Conservation (phyloP, 2,888 invertebrate species). For the Melieria omissa region DNA sequence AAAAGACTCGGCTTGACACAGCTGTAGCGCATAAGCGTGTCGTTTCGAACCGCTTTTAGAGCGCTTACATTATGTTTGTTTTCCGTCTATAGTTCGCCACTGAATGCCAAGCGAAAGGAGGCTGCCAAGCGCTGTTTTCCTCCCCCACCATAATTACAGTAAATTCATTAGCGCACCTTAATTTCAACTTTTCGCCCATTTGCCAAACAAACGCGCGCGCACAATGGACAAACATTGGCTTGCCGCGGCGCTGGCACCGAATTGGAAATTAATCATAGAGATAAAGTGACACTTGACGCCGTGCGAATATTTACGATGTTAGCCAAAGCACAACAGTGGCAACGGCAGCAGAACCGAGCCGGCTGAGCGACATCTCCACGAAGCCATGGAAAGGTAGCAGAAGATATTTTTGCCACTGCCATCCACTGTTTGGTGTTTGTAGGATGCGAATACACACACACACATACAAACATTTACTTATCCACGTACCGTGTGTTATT, state of each 20-base stretch:
- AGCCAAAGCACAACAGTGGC: background rate
- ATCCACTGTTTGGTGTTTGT: too few relatives aligned
- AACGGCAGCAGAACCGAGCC: background rate
- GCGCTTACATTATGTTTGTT: too few relatives aligned
- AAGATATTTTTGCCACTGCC: too few relatives aligned
- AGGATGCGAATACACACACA: too few relatives aligned
- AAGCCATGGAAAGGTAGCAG: background rate
- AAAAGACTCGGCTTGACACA: too few relatives aligned
- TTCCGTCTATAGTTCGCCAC: too few relatives aligned
- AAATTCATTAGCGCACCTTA: slow-evolving; percentile 44
- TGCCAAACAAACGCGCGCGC: slow-evolving; percentile 34
- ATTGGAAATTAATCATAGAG: slow-evolving; percentile 50
- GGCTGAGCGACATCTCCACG: slow-evolving; percentile 7
- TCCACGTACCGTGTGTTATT: too few relatives aligned
- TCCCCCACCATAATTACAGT: slow-evolving; percentile 17
- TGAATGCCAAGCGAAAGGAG: background rate
- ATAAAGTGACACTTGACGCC: slow-evolving; percentile 41
- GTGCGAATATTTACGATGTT: slow-evolving; percentile 35
- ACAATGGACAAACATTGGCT: background rate
- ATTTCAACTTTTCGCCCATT: slow-evolving; percentile 47
- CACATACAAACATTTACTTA: too few relatives aligned
- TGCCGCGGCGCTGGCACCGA: slow-evolving; percentile 29
- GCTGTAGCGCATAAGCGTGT: too few relatives aligned
- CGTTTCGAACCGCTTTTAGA: too few relatives aligned
- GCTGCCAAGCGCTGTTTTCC: background rate